Evolutionary conservation across 2,888 invertebrate species (phyloP).

Genomic region (Eupithecia exiguata): DNA sequence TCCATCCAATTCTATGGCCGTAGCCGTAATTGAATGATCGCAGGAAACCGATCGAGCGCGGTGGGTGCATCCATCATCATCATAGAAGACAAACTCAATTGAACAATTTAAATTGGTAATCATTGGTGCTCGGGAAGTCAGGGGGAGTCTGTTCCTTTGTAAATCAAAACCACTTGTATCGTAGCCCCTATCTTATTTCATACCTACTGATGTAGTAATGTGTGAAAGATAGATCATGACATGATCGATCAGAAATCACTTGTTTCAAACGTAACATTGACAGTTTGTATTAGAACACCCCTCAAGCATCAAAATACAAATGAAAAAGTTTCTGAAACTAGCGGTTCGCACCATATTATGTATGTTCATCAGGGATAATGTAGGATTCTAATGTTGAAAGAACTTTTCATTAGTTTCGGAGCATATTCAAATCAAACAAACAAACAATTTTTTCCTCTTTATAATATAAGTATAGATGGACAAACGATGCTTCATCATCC

Average conservation of each 20-base stretch:
- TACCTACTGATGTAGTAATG: background rate
- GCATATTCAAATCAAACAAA: too few relatives aligned
- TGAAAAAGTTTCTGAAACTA: too few relatives aligned
- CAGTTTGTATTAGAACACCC: background rate
- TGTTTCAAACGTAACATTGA: background rate
- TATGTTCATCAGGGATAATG: too few relatives aligned
- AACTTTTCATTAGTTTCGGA: too few relatives aligned
- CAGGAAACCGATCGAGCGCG: constrained; percentile 69
- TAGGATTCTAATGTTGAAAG: too few relatives aligned
- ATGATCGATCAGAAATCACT: background rate
- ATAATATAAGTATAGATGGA: too few relatives aligned
- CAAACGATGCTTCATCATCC: background rate
- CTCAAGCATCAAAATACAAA: background rate
- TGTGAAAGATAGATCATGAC: too few relatives aligned
- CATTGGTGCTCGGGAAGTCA: constrained; percentile 39
- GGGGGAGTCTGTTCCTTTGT: constrained; percentile 20
- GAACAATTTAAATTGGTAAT: constrained; percentile 57
- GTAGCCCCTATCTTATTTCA: constrained; percentile 12
- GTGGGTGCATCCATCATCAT: constrained; percentile 75
- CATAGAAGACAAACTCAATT: constrained; percentile 67
- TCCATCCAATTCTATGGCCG: constrained; percentile 18
- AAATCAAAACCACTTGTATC: constrained; percentile 17
- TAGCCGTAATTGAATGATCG: constrained; percentile 73
- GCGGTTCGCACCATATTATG: too few relatives aligned
- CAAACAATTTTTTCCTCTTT: too few relatives aligned